Evolutionary conservation across 2,113 vertebrate genomes (phyloP), one percentile per base, ranked within the genome.

Genomic region (Antidorcas marsupialis): DNA sequence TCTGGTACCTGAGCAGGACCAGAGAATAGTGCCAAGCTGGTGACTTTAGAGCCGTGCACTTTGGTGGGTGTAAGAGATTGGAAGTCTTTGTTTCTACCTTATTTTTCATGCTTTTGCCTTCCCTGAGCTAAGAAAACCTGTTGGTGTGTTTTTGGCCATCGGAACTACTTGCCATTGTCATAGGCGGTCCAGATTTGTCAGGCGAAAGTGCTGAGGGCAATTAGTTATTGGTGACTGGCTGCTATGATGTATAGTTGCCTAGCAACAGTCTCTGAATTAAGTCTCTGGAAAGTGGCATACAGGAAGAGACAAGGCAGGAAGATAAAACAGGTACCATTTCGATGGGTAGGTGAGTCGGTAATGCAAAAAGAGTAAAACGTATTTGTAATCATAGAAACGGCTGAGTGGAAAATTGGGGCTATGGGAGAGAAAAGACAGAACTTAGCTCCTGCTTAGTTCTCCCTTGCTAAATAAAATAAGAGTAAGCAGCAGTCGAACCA

Each of bases 211-310:
- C 98, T 97, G 97, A 97, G 98, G 95, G 98, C 97, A 98, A 97
- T 97, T 96, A 98, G 98, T 97, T 98, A 96, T 95, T 98, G 98
- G 98, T 96, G 98, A 98, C 98, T 98, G 97, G 93, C 98, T 95
- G 98, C 98, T 97, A 81, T 93, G 98, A 97, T 98, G 94, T 92
- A 15, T 93, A 43, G 99, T 99, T 99, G 98, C 99, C 98, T 98
- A 98, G 98, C 99, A 99, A 99, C 98, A 30, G 97, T 7, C 98
- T 97, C 98, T 98, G 98, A 97, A 0, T 98, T 30, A 27, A 96
- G 92, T 98, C 98, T 98, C 98, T 98, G 97, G 98, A 99, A 99
- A 99, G 98, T 98, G 98, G 97, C 98, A 98, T 96, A 96, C 98
- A 98, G 95, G 96, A 97, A 97, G 97, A 99, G 98, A 98, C 98